These are phyloP conservation scores for Prunella strophiata DNA, from an alignment of 2,797 vertebrate species.

Conservation along the genomic window DNA sequence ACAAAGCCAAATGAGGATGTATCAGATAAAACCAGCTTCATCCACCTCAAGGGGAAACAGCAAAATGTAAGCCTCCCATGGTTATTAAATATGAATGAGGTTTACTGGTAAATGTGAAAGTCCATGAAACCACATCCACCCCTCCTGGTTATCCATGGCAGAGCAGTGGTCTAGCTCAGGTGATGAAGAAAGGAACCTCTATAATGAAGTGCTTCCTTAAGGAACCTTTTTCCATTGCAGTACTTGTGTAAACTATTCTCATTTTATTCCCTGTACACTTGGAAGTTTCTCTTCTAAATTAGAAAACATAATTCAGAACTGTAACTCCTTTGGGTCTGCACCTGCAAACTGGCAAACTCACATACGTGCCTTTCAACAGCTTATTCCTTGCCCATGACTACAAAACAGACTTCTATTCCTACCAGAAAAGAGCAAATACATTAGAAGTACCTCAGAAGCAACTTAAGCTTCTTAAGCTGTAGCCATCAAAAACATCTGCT, in stretches of 20 bases:
- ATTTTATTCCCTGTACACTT: not conserved
- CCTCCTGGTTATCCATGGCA: not conserved
- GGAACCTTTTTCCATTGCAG: not conserved
- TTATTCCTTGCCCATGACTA: not conserved
- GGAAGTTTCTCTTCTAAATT: not conserved
- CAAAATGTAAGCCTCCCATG: not conserved
- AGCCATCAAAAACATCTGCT: not conserved
- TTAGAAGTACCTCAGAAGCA: not conserved
- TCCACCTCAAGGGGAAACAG: not conserved
- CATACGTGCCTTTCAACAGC: not conserved
- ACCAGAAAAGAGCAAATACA: not conserved
- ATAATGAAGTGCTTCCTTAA: not conserved
- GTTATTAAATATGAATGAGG: not conserved
- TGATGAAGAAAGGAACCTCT: not conserved
- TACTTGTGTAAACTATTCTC: not conserved
- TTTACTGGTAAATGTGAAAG: not conserved
- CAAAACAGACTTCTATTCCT: not conserved
- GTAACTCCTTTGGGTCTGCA: slow-evolving; percentile 3
- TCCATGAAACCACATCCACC: not conserved
- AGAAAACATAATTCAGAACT: not conserved
- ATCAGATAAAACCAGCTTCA: not conserved
- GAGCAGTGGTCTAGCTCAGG: not conserved
- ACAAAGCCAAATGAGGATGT: not conserved
- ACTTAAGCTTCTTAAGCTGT: not conserved
- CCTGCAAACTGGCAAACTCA: not conserved